These are phyloP conservation scores for Oncorhynchus keta DNA, from an alignment of 2,113 vertebrate genomes.

Conservation along the genomic window DNA sequence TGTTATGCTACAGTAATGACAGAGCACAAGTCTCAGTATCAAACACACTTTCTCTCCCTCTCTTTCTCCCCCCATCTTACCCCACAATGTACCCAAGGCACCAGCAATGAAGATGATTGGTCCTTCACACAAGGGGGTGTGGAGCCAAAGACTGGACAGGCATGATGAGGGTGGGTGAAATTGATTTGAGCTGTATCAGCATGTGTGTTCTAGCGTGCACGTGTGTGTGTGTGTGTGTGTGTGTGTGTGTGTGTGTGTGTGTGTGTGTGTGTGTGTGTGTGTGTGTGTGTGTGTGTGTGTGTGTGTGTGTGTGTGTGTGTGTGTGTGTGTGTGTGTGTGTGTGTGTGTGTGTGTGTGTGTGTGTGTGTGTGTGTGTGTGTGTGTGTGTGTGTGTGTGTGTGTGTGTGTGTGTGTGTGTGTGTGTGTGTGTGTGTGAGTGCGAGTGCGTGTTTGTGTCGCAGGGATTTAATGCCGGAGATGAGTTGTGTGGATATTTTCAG, in stretches of 20 bases:
- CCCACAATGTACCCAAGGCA: conserved; percentile 53
- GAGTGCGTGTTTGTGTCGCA: background rate
- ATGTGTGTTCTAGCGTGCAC: conserved; percentile 33
- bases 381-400: conserved; percentile 3
- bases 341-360: background rate
- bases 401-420: conserved; percentile 19
- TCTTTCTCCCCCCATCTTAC: conserved; percentile 26
- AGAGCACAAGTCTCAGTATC: no score
- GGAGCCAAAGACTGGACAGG: conserved; percentile 53
- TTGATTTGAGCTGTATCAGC: conserved; percentile 59
- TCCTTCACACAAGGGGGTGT: conserved; percentile 47
- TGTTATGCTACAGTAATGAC: no score
- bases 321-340: background rate
- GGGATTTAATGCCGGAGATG: background rate
- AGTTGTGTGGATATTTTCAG: conserved; percentile 27
- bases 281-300: conserved; percentile 29
- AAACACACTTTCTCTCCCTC: conserved; percentile 6
- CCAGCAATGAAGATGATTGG: conserved; percentile 59
- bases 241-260: conserved; percentile 1
- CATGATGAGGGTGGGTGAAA: conserved; percentile 61
- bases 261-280: no score
- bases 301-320: background rate
- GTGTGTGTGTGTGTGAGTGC: background rate
- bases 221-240: conserved; percentile 3
- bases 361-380: conserved; percentile 9